Conservation (phyloP, 2,888 invertebrate genomes). For the Amorpha juglandis region DNA sequence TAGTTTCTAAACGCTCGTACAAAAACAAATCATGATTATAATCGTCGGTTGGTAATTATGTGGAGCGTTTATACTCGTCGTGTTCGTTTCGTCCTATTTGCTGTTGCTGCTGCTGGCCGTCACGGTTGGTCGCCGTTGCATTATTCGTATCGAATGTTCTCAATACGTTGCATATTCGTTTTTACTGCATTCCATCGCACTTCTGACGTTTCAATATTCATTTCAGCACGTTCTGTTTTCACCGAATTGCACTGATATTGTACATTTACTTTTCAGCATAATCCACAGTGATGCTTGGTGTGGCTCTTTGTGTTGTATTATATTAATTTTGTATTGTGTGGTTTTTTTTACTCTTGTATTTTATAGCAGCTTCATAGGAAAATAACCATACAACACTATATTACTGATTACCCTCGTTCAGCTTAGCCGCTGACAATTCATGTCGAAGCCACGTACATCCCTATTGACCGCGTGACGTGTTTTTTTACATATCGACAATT, state of each 20-base stretch:
- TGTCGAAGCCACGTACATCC: no score
- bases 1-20: conserved; percentile 18
- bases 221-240: conserved; percentile 54
- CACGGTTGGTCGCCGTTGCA: conserved; percentile 62
- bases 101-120: no score
- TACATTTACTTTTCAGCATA: conserved; percentile 34
- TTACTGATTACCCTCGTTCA: no score
- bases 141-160: conserved; percentile 48
- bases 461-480: no score
- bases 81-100: conserved; percentile 67
- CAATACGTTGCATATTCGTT: conserved; percentile 48
- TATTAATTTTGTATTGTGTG: conserved; percentile 5
- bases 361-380: neutral
- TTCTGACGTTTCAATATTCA: conserved; percentile 46
- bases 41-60: conserved; percentile 9
- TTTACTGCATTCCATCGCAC: conserved; percentile 51
- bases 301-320: conserved; percentile 44
- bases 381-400: neutral
- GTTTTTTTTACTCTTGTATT: neutral
- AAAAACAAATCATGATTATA: conserved; percentile 20
- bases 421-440: no score
- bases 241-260: conserved; percentile 34
- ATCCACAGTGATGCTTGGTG: conserved; percentile 52
- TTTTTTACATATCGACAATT: no score
- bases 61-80: conserved; percentile 39